A percentile compares a stretch with the other conserved stretches of the same genome.
These are phyloP conservation scores for Scaptomyza hsui DNA, from an alignment of 1,140 invertebrate genomes.

Conservation along the genomic window DNA sequence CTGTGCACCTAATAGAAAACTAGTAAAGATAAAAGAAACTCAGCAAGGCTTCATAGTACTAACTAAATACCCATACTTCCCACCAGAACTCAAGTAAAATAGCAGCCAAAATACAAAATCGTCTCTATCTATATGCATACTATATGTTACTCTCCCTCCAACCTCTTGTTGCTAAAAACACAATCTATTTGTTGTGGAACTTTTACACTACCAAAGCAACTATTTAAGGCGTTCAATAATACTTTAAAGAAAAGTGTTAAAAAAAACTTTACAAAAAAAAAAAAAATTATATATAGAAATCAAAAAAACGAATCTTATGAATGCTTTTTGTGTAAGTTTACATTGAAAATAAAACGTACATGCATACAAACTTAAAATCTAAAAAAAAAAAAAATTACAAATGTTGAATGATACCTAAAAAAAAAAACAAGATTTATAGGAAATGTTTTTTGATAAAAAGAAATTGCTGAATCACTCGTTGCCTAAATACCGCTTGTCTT, in stretches of 20 bases:
- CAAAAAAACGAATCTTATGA: constrained; percentile 83
- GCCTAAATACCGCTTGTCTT: constrained; percentile 84
- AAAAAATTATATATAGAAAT: constrained; percentile 38
- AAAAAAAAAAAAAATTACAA: constrained; percentile 58
- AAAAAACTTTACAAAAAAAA: constrained; percentile 31
- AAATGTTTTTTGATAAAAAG: constrained; percentile 77
- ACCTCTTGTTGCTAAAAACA: constrained; percentile 32
- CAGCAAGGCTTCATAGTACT: constrained; percentile 41
- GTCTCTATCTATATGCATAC: constrained; percentile 11
- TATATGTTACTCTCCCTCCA: constrained; percentile 48
- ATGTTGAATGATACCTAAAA: constrained; percentile 66
- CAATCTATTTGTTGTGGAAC: constrained; percentile 56
- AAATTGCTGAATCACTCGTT: constrained; percentile 84
- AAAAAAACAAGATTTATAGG: constrained; percentile 68
- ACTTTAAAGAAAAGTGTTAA: constrained; percentile 36
- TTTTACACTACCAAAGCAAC: constrained; percentile 45
- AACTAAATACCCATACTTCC: constrained; percentile 19
- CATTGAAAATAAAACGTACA: constrained; percentile 53
- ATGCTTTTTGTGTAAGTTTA: constrained; percentile 82
- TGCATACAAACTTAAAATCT: constrained; percentile 60
- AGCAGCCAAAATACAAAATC: constrained; percentile 37
- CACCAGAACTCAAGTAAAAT: constrained; percentile 57
- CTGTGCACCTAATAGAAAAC: constrained; percentile 50
- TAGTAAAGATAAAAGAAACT: constrained; percentile 35
- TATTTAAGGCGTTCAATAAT: constrained; percentile 36